Conservation (phyloP, 64 coral and sea anemone species). For the Acropora yongei region DNA sequence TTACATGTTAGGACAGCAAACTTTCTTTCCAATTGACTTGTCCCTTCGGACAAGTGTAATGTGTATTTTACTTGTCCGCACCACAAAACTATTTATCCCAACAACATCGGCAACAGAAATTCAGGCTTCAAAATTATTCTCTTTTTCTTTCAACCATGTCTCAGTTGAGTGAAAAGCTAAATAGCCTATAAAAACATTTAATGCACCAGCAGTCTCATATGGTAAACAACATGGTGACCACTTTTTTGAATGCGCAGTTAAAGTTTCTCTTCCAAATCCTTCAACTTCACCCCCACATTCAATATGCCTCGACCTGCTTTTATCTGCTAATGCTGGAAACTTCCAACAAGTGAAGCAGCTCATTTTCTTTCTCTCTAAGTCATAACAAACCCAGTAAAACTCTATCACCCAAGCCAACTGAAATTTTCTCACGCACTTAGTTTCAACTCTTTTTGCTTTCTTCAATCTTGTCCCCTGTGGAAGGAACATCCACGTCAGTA, state of each 20-base stretch:
- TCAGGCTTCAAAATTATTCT: not conserved
- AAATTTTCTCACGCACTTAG: conserved; percentile 10
- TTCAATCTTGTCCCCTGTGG: not conserved
- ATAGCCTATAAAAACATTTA: not conserved
- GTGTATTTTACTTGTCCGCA: conserved; percentile 37
- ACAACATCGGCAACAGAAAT: not conserved
- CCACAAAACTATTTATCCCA: conserved; percentile 32
- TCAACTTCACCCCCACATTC: not conserved
- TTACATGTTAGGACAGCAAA: conserved; percentile 25
- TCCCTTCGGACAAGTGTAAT: conserved; percentile 44
- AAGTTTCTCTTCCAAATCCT: not conserved
- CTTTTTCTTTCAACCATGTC: not conserved
- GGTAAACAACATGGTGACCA: not conserved
- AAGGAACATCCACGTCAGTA: conserved; percentile 2
- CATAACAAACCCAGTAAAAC: not conserved
- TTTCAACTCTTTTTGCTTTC: conserved; percentile 13
- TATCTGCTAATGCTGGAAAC: conserved; percentile 22
- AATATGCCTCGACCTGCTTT: conserved; percentile 1
- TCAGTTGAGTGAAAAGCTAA: not conserved
- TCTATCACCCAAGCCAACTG: not conserved
- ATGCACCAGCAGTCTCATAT: not conserved
- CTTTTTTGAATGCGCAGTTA: not conserved
- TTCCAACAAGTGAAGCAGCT: not conserved
- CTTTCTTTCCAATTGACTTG: conserved; percentile 47
- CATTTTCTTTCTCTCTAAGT: not conserved